A percentile compares a stretch with the other conserved stretches of the same genome.
These are phyloP conservation scores for Chloroclystis v-ata DNA, from an alignment of 2,888 invertebrate genomes.

Conservation along the genomic window DNA sequence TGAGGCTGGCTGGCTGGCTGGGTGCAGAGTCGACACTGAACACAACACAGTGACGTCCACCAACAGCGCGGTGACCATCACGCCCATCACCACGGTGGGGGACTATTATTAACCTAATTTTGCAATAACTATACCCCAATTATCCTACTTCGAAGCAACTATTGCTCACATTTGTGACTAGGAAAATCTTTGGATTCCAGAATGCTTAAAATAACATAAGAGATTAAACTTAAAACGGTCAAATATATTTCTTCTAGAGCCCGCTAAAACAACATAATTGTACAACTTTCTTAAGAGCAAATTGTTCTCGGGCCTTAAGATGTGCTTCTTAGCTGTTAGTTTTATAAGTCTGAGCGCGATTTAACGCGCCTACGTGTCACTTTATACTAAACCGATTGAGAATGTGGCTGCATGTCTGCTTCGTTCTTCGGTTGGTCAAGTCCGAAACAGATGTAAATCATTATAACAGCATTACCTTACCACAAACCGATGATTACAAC, in stretches of 20 bases:
- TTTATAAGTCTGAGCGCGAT: slow-evolving; percentile 26
- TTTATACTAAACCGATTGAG: slow-evolving; percentile 14
- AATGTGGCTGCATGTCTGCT: slow-evolving; percentile 25
- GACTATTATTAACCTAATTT: no score
- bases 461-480: background rate
- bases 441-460: slow-evolving; percentile 5
- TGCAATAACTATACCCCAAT: no score
- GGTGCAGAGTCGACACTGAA: slow-evolving; percentile 9
- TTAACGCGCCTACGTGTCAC: slow-evolving; percentile 22
- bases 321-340: slow-evolving; percentile 24
- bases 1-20: slow-evolving; percentile 26
- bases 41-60: slow-evolving; percentile 43
- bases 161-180: no score
- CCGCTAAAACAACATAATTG: background rate
- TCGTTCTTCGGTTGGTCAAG: no score
- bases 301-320: slow-evolving; percentile 15
- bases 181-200: no score
- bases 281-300: slow-evolving; percentile 5
- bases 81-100: slow-evolving; percentile 68
- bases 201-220: no score
- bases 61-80: slow-evolving; percentile 65
- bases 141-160: no score
- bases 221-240: no score
- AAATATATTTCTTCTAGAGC: background rate
- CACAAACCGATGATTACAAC: background rate